A percentile compares a stretch with the other conserved stretches of the same genome.
Evolutionary conservation across 2,797 vertebrate genomes (phyloP).

Genomic region (Taeniopygia guttata): DNA sequence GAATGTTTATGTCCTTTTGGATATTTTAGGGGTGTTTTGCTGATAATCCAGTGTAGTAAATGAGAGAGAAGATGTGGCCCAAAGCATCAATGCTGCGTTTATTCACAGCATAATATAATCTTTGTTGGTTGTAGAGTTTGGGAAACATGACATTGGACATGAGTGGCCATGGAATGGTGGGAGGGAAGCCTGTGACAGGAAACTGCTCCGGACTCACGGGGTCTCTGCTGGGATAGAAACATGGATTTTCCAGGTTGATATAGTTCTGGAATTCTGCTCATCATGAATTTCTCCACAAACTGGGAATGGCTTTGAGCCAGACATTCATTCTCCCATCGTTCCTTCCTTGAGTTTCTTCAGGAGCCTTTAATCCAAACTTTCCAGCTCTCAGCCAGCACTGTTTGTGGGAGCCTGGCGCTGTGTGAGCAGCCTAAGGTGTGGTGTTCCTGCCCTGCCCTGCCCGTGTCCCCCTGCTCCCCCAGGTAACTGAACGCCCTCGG

Average conservation of each 20-base stretch:
- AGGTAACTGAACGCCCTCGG: constrained; percentile 73
- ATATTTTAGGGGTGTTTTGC: not conserved
- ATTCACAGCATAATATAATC: not conserved
- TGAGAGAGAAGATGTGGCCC: not conserved
- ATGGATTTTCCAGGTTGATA: not conserved
- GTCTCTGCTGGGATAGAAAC: not conserved
- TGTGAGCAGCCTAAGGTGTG: not conserved
- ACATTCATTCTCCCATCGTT: not conserved
- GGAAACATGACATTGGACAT: accelerated
- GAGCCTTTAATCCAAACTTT: not conserved
- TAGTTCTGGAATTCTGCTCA: not conserved
- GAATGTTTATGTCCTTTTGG: not conserved
- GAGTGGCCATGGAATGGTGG: not conserved
- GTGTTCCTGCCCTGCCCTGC: not conserved
- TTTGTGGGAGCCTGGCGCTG: accelerated
- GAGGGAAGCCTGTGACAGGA: not conserved
- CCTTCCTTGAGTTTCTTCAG: not conserved
- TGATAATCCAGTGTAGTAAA: not conserved
- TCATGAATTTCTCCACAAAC: not conserved
- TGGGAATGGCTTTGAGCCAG: not conserved
- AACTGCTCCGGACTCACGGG: not conserved
- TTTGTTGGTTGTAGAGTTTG: not conserved
- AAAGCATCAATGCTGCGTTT: not conserved
- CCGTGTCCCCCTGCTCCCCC: not conserved
- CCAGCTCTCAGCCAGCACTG: accelerated